Evolutionary conservation across 2,888 invertebrate genomes (phyloP), one percentile per base, ranked within the genome.

Genomic region (Conistra vaccinii): DNA sequence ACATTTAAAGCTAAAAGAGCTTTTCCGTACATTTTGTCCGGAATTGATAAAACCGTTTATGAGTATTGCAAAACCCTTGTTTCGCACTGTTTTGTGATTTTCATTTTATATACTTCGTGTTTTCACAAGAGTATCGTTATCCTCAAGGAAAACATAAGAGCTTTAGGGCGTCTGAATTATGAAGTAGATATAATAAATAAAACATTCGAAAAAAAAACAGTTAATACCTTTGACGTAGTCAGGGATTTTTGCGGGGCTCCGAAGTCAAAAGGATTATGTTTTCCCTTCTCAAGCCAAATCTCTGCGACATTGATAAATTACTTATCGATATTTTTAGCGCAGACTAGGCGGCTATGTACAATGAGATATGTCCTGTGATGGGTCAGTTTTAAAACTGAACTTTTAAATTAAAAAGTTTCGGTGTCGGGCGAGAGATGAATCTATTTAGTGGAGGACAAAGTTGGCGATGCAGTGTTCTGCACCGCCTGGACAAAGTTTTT

Each of bases 401-500:
- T 88, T 89, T 79, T 71, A 83, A 88, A 89, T 91, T 88, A 89
- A 91, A 91, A 92, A 90, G 90, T 91, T 90, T 48, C 66, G 73
- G 73, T 85, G 83, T 86, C 74, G 73, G 80, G 73, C 79, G 76
- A 79, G 78, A 81, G 89, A 90, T 88, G 81, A 90, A 88, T 90
- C 83, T 89, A 88, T 90, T 91, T 90, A 88, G 86, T 81, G 72
- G 69, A 86, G 83, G 87, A 84, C 85, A 81, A 91, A 91, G 90
- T 91, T 91, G 79, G 80, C 51, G 84, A 74, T 78, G 81, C 78
- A 48, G 65, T 63, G 75, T 73, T 70, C 76, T 74, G 71, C 68
- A 65, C 75, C 67, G 69, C 66, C 42, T 84, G 78, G 78, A 79
- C 78, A 73, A 87, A 88, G 81, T 87, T 88, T 51, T 68, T 65